These are phyloP conservation scores for Suillia variegata DNA, from an alignment of 2,888 invertebrate genomes.

Conservation along the genomic window DNA sequence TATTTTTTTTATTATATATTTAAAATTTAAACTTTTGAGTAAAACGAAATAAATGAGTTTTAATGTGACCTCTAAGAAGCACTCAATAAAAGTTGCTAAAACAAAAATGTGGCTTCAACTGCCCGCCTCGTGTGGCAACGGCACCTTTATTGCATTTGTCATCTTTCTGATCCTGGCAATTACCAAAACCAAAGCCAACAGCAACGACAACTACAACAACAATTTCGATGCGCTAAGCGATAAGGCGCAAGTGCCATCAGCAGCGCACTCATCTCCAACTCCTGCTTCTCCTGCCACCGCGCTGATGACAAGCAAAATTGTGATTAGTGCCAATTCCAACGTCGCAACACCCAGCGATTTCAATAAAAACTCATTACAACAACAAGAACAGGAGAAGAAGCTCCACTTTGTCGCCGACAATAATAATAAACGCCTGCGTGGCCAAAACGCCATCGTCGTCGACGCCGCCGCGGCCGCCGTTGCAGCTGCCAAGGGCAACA, in stretches of 20 bases:
- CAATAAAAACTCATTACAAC: constrained; percentile 10
- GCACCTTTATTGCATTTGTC: neutral
- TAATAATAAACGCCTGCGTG: neutral
- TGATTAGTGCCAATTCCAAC: constrained; percentile 16
- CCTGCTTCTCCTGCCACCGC: neutral
- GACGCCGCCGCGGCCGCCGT: neutral
- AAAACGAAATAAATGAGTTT: too few relatives aligned
- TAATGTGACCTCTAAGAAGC: too few relatives aligned
- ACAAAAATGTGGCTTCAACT: too few relatives aligned
- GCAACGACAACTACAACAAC: constrained; percentile 11
- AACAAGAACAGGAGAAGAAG: neutral
- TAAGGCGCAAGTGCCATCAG: neutral
- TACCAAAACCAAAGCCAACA: constrained; percentile 12
- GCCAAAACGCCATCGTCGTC: neutral
- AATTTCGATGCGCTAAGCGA: neutral
- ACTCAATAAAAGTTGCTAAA: too few relatives aligned
- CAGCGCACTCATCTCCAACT: neutral
- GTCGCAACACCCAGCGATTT: neutral
- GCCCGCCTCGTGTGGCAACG: too few relatives aligned
- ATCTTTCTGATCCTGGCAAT: neutral
- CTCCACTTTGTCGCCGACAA: neutral
- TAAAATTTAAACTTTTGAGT: too few relatives aligned
- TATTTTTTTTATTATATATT: too few relatives aligned
- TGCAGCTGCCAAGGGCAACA: neutral
- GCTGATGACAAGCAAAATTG: constrained; percentile 2